Base-by-base conservation (phyloP, 2,888 invertebrate genomes). In the Amphipoea lucens region DNA sequence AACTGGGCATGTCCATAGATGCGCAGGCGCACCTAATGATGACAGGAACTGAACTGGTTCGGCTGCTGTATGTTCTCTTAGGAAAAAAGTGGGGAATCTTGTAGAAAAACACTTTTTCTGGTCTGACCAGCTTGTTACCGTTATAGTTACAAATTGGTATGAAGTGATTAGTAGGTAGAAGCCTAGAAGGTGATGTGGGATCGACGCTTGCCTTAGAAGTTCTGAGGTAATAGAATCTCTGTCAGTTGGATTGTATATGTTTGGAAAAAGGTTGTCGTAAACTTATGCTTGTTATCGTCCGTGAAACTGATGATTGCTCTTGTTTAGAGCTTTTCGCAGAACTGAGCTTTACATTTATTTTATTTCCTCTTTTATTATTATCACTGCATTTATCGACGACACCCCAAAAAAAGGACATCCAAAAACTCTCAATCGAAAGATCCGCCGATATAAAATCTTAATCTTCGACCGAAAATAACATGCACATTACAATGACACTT, bases 41-140 rank as follows among this genome's bases (percentile, higher is more conserved):
- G 88, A 91, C 94, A 94, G 92, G 92, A 93, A 93, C 92, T 90
- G 87, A 90, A 93, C 94, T 92, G 92, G 93, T 91, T 90, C 72
- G 81, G 89, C 89, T 87, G 90, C 90, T 86, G 83, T 83, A 82
- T 79, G 82, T 87, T 85, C 84, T 79, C 79, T 82, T 73, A 86
- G 79, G 83, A 87, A 90, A 91, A 92, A 90, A 90, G 71, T 67
- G 62, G 63, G 36, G 84, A 80, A 83, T 82, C 82, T 83, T 74
- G 78, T 74, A 74, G 83, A 85, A 85, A 83, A 88, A 89, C 78
- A 82, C 75, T 85, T 85, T 85, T 89, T 89, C 89, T 89, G 81
- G 81, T 72, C 69, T n/a, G 12, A 77, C 83, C 68, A 74, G 84
- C 74, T 87, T 54, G 78, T 83, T 86, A 86, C 87, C 78, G 89